Evolutionary conservation across 2,797 vertebrate genomes (phyloP), one percentile per base, ranked within the genome.

Genomic region (Amazonetta brasiliensis): DNA sequence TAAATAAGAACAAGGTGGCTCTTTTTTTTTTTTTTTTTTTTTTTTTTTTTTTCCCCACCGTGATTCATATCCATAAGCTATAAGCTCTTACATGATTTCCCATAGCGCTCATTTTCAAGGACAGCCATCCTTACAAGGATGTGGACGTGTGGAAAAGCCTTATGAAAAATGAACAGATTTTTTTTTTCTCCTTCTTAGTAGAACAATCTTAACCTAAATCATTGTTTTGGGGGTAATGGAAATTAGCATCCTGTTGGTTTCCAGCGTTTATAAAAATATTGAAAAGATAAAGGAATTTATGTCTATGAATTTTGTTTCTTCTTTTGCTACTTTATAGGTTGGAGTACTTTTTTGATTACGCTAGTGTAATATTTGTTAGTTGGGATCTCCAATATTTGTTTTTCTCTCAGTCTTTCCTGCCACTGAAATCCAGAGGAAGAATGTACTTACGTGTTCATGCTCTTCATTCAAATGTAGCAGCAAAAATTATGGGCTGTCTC

Each of bases 1-100:
- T 96, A 48, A 79, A 87, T 82, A 84, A 71, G 83, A 88, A 82
- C 77, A 92, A 90, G 52, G n/a, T n/a, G n/a, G n/a, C n/a, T n/a
- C n/a, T 60, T 46, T 46, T 46, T 46, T 50, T 60, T 87, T 66
- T 59, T 44, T 7, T 46, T 46, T 50, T 48, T 87, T 68, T 59
- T 3, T 23, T 59, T 59, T 44, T 44, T 48, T 48, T 55, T 60
- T 87, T 62, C 52, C 55, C 22, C 43, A 44, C 5, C 4, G 8
- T 79, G 71, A 90, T 86, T 96, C 74, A 84, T 76, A 69, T 64
- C 67, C 39, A 77, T 0, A 1, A 67, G 55, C 25, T 76, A 77
- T 0, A 1, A 67, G 55, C 25, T 76, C 16, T 56, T 87, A 66
- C 3, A 82, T 26, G 60, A 91, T 91, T 94, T 95, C 71, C 54